Evolutionary conservation across 2,888 invertebrate species (phyloP), one percentile per base, ranked within the genome.

Genomic region (Chironomus riparius): DNA sequence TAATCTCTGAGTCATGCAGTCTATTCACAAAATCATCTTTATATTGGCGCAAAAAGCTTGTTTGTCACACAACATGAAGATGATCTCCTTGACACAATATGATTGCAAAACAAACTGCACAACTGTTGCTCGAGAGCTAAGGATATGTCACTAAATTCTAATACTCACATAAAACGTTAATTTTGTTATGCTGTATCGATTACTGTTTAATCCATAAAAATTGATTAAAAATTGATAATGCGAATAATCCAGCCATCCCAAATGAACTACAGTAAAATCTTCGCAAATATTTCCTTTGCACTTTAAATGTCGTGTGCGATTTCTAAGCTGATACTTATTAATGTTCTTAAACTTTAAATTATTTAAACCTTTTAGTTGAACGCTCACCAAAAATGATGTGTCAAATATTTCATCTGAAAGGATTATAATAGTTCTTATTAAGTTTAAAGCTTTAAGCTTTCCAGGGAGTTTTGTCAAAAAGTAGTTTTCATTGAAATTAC

Each of bases 201-300:
- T 89, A 83, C 95, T 92, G 81, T 92, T 91, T 77, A 98, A 87
- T 13, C 93, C 95, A 81, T 91, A 90, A 83, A 98, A 94, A 78
- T 89, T 87, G 13, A 97, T 88, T 21, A 92, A 93, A 74, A 97
- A 88, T 72, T 93, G 88, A 82, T 97, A 97, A 82, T 93, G 92
- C 1, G 92, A 90, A 83, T 92, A 97, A 81, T 95, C 94, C 61
- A 97, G 85, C 79, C 92, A 94, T 21, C 95, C 95, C 77, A 98
- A 86, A 85, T 98, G 98, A 71, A 96, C 85, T 0, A 95, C 88
- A 78, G 94, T 92, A 78, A 97, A 90, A 81, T 95, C 94, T 77
- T 94, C 92, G 83, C 98, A 98, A 21, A 87, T 86, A 83, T 92
- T 90, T 79, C 90, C 87, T 80, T 89, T 89, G 82, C 97, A 97